These are phyloP conservation scores for Neosilurus mollespiculum DNA, from an alignment of 2,797 vertebrate genomes.

Conservation along the genomic window DNA sequence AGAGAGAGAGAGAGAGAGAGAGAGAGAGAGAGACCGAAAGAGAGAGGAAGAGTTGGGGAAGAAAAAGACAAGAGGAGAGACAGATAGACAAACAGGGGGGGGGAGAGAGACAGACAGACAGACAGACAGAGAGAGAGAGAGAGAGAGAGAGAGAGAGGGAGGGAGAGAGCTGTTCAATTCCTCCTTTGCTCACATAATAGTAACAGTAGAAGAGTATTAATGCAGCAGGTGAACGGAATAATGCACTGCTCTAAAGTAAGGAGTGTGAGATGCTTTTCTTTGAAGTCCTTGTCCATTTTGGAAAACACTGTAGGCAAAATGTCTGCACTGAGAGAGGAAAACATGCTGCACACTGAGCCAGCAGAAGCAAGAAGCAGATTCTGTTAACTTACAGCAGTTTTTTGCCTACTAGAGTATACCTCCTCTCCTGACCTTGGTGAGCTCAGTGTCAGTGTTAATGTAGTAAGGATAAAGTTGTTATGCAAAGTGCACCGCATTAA, in stretches of 20 bases:
- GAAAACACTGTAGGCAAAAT: not conserved
- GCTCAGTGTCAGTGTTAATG: not conserved
- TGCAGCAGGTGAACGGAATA: conserved; percentile 40
- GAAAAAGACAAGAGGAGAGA: not conserved
- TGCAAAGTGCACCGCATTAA: not conserved
- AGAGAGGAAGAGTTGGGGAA: not conserved
- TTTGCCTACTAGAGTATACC: not conserved
- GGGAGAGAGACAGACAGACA: conserved; percentile 20
- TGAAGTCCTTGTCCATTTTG: conserved; percentile 38
- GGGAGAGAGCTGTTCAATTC: not conserved
- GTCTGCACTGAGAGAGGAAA: not conserved
- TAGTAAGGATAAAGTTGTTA: not conserved
- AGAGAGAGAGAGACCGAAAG: not conserved
- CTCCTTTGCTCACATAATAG: not conserved
- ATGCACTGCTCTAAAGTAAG: conserved; percentile 24
- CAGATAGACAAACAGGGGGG: conserved; percentile 14
- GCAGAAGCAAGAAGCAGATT: not conserved
- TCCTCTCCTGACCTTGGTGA: not conserved
- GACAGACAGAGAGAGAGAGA: conserved; percentile 17
- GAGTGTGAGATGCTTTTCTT: conserved; percentile 30
- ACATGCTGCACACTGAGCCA: not conserved
- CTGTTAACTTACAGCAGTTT: not conserved
- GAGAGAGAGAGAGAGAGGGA: not conserved
- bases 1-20: not conserved
- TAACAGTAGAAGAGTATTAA: conserved; percentile 27